Evolutionary conservation across 2,113 vertebrate genomes (phyloP).

Genomic region (Piprites chloris): DNA sequence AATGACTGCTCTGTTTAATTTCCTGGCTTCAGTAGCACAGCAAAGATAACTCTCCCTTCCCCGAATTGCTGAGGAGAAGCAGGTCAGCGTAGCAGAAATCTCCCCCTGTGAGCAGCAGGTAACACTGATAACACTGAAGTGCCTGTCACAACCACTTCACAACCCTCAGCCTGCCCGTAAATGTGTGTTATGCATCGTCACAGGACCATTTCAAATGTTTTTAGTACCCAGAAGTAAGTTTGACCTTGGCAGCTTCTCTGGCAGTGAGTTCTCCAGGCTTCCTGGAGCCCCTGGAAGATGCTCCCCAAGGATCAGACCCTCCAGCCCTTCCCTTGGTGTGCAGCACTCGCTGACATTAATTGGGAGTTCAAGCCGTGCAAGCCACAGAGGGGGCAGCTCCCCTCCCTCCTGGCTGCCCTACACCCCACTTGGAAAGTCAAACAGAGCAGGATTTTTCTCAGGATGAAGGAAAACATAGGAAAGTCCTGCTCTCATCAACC

Average conservation of each 20-base stretch:
- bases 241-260: neutral
- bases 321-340: neutral
- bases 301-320: neutral
- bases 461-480: neutral
- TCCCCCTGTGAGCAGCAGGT: neutral
- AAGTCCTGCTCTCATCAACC: neutral
- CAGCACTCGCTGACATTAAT: neutral
- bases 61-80: neutral
- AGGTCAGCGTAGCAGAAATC: neutral
- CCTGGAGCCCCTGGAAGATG: neutral
- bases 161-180: neutral
- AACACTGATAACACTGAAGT: neutral
- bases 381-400: neutral
- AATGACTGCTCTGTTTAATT: neutral
- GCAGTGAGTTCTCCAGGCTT: neutral
- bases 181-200: neutral
- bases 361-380: accelerated
- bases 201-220: neutral
- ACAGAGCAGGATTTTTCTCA: neutral
- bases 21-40: neutral
- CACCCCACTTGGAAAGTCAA: neutral
- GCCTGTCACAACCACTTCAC: neutral
- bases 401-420: neutral
- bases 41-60: neutral
- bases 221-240: neutral